A percentile compares a stretch with the other conserved stretches of the same genome.
phyloP scores from a whole-genome alignment of 2,888 invertebrate genomes.

The Brachyptera risi region DNA sequence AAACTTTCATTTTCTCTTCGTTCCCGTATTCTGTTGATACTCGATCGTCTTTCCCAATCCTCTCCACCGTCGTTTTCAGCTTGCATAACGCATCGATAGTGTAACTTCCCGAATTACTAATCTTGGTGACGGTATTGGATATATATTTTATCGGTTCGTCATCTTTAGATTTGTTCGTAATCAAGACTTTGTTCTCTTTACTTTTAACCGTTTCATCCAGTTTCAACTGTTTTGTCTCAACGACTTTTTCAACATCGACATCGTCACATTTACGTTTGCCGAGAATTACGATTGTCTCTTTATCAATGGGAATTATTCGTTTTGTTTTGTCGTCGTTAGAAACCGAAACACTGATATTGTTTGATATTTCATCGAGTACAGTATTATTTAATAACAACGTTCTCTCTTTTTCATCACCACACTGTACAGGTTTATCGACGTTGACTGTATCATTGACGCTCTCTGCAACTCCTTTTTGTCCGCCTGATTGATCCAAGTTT shows the following conservation, averaged over 20 bases:
- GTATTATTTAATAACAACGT: too few species aligned
- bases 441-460: not conserved
- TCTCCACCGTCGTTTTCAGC: too few species aligned
- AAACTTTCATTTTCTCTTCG: too few species aligned
- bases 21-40: too few species aligned
- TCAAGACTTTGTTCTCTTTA: not conserved
- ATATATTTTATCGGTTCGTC: too few species aligned
- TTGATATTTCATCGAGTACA: too few species aligned
- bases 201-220: not conserved
- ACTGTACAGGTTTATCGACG: not conserved
- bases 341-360: not conserved
- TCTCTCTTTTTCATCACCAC: too few species aligned
- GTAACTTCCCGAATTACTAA: slow-evolving; percentile 19
- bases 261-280: too few species aligned
- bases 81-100: slow-evolving; percentile 27
- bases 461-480: not conserved
- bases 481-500: not conserved
- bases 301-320: too few species aligned
- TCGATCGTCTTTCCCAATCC: too few species aligned
- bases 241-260: not conserved
- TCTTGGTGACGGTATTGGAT: slow-evolving; percentile 5
- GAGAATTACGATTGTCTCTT: too few species aligned
- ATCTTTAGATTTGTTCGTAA: too few species aligned
- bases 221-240: not conserved
- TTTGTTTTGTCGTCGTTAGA: not conserved